Evolutionary conservation across 2,797 vertebrate genomes (phyloP).

Genomic region (Selene dorsalis): DNA sequence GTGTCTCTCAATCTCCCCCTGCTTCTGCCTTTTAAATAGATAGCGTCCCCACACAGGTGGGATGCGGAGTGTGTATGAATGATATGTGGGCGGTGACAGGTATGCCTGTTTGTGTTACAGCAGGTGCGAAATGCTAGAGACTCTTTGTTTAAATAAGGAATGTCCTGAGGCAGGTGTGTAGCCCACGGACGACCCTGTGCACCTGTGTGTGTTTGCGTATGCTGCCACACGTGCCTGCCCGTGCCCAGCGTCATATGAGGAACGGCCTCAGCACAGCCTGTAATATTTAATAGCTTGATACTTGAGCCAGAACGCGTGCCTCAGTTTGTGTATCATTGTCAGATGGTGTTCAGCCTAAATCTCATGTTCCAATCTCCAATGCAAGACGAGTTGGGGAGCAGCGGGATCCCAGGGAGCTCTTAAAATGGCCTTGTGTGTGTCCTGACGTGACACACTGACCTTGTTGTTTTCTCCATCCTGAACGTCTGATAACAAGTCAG

Average conservation of each 20-base stretch:
- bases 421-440: constrained; percentile 22
- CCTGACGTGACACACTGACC: constrained; percentile 20
- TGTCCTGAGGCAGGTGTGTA: constrained; percentile 60
- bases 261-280: constrained; percentile 42
- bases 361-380: constrained; percentile 33
- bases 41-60: constrained; percentile 61
- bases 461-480: constrained; percentile 23
- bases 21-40: constrained; percentile 30
- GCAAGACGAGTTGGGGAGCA: constrained; percentile 17
- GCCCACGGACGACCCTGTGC: background rate
- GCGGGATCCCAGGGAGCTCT: background rate
- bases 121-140: constrained; percentile 68
- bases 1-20: constrained; percentile 2
- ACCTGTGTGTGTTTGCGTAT: constrained; percentile 24
- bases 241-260: constrained; percentile 37
- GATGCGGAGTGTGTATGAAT: constrained; percentile 17
- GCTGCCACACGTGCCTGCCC: constrained; percentile 23
- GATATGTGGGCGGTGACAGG: constrained; percentile 39
- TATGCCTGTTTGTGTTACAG: constrained; percentile 39
- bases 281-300: constrained; percentile 82
- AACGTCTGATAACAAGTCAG: constrained; percentile 28
- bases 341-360: constrained; percentile 48
- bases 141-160: constrained; percentile 58
- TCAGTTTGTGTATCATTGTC: constrained; percentile 49
- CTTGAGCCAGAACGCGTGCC: constrained; percentile 67